Evolutionary conservation across 2,888 invertebrate species (phyloP), one percentile per base, ranked within the genome.

Genomic region (Ctenicera cuprea): DNA sequence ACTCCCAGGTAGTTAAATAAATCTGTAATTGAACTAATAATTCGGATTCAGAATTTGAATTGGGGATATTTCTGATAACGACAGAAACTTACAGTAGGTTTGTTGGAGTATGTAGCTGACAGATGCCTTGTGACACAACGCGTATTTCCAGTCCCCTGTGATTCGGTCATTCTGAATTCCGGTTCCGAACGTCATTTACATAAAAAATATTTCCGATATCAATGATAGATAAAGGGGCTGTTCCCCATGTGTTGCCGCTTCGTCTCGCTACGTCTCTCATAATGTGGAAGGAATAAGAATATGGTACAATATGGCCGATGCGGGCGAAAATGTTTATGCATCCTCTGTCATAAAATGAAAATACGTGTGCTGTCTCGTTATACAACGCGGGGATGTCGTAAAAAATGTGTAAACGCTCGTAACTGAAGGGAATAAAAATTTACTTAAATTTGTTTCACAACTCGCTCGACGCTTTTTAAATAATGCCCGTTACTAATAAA

Each of bases 191-290:
- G 74, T 77, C 77, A 80, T 81, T 81, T 81, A 73, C 81, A 79
- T 81, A 79, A 77, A 78, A 80, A 81, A 80, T 80, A 81, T 81
- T 81, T 77, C 79, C 79, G 79, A 80, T 80, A 80, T 80, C 78
- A 78, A 77, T 79, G 77, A 77, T 78, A 78, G 75, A 79, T 78
- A 79, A 73, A 76, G 73, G 57, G 68, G 73, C 37, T 62, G 52
- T 38, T 71, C 73, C 71, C 77, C 75, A 77, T 77, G 75, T 77
- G 77, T 71, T 73, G 63, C 75, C 73, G 69, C 71, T 63, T 70
- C 69, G 72, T 68, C 73, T 69, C 50, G 61, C 71, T 66, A 67
- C 63, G 71, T 66, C 72, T 20, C 37, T 77, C 71, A 73, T 73
- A 75, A 77, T 75, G 73, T 69, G 74, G 66, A 71, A 67, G 70